phyloP scores from a whole-genome alignment of 2,797 vertebrate genomes.

The Rachycentron canadum region DNA sequence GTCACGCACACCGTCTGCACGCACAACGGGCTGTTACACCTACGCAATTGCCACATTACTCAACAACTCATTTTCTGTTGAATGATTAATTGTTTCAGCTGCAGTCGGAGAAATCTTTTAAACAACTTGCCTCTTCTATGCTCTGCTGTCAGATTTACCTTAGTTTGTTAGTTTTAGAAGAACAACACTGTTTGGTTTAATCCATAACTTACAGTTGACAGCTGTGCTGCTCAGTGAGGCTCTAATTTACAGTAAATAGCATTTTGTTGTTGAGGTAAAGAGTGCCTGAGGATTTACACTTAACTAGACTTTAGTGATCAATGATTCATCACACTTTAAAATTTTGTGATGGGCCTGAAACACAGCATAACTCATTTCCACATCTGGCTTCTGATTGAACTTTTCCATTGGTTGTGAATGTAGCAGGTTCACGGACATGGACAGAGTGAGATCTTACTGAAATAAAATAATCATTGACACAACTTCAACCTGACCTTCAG shows the following conservation, averaged over 20 bases:
- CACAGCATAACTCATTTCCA: background rate
- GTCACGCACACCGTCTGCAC: background rate
- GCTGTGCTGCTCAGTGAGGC: background rate
- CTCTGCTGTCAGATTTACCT: too few species aligned
- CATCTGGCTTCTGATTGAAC: background rate
- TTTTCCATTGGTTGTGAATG: background rate
- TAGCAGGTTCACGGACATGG: background rate
- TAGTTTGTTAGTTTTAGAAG: too few species aligned
- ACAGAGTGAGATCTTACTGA: background rate
- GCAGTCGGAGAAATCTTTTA: background rate
- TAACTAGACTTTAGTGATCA: too few species aligned
- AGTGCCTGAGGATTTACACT: background rate
- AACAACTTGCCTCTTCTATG: background rate
- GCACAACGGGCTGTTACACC: background rate
- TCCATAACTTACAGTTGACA: background rate
- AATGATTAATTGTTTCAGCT: background rate
- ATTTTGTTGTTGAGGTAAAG: background rate
- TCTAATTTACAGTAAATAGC: background rate
- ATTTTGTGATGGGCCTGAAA: too few species aligned
- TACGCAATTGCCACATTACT: background rate
- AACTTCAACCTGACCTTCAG: background rate
- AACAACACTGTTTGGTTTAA: background rate
- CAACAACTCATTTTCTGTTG: background rate
- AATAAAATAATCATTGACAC: background rate
- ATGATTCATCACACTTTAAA: background rate